phyloP scores from a whole-genome alignment of 2,797 vertebrate species.

The Hemitrygon akajei region DNA sequence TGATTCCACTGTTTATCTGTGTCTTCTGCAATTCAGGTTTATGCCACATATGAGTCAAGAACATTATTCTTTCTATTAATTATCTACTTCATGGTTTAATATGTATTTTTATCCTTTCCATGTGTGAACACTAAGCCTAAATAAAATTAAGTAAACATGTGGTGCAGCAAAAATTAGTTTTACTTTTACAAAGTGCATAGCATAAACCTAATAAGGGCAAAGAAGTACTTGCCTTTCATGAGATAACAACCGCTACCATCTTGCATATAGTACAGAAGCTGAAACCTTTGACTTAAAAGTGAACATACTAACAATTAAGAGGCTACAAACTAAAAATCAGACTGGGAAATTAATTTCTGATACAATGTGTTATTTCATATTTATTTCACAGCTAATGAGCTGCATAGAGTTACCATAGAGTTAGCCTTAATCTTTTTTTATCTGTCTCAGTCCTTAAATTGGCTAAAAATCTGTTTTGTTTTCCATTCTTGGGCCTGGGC shows the following conservation, averaged over 20 bases:
- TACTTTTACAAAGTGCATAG: neutral
- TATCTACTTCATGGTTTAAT: neutral
- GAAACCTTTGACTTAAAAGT: neutral
- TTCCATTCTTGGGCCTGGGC: too few relatives aligned
- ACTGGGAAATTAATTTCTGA: neutral
- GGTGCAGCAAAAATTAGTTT: neutral
- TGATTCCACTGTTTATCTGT: neutral
- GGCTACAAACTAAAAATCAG: neutral
- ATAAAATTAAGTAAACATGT: neutral
- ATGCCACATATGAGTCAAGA: neutral
- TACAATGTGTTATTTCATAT: neutral
- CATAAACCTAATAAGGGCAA: neutral
- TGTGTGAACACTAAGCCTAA: neutral
- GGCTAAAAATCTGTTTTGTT: too few relatives aligned
- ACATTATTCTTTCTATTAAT: neutral
- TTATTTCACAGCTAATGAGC: neutral
- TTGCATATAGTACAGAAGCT: neutral
- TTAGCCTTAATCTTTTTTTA: too few relatives aligned
- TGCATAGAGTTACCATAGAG: neutral
- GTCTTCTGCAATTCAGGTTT: neutral
- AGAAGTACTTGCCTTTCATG: neutral
- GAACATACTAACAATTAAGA: neutral
- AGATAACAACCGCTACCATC: neutral
- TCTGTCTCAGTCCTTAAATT: too few relatives aligned
- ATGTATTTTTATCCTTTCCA: neutral